phyloP scores from a whole-genome alignment of 2,113 vertebrate species.

The Psilopsiagon aurifrons region DNA sequence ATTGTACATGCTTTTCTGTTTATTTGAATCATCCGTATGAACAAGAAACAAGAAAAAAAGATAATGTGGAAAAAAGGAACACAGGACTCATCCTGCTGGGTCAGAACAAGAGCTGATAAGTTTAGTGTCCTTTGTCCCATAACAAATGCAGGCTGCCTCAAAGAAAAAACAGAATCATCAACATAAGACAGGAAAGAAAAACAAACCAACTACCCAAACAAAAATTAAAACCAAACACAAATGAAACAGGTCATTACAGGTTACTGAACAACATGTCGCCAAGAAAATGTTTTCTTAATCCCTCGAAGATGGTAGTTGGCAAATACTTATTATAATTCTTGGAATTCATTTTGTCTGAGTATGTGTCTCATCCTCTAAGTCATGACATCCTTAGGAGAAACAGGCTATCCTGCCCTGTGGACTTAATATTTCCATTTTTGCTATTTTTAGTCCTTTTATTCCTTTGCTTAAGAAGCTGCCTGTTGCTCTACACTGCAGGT shows the following conservation, averaged over 20 bases:
- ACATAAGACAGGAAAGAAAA: not conserved
- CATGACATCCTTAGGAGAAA: not conserved
- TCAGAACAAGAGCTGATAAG: not conserved
- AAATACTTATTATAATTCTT: not conserved
- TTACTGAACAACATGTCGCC: not conserved
- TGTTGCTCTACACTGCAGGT: not conserved
- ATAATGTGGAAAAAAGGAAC: not conserved
- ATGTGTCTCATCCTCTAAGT: not conserved
- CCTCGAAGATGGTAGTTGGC: not conserved
- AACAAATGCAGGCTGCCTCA: not conserved
- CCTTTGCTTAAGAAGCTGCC: not conserved
- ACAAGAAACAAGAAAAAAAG: not conserved
- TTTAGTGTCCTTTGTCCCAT: not conserved
- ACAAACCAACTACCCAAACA: not conserved
- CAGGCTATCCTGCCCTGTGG: not conserved
- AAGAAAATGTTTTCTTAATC: not conserved
- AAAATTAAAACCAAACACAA: not conserved
- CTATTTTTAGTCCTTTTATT: not conserved
- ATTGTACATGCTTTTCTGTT: not conserved
- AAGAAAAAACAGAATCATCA: not conserved
- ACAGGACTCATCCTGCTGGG: not conserved
- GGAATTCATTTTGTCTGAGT: not conserved
- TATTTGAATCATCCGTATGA: not conserved
- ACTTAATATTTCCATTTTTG: not conserved
- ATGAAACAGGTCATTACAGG: accelerated